Percentiles rank a stretch among this genome's conserved stretches.
phyloP scores from a whole-genome alignment of 2,888 invertebrate genomes.

The Craniophora ligustri region DNA sequence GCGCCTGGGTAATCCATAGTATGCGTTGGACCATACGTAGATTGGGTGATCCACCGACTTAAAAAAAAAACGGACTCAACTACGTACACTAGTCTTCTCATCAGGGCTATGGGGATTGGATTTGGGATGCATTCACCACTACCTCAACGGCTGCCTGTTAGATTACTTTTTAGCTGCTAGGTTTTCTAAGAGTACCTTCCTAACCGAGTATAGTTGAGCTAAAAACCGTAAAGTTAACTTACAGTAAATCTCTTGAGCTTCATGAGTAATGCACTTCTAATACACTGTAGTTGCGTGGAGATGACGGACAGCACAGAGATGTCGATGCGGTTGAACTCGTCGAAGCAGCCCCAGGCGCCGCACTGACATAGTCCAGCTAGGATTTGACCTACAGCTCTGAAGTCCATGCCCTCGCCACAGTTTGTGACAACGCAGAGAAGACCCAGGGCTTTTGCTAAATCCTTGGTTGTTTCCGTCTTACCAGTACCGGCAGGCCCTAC shows the following conservation, averaged over 20 bases:
- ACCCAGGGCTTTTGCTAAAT: constrained; percentile 96
- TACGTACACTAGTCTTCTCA: too few species aligned
- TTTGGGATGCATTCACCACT: too few species aligned
- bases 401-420: constrained; percentile 98
- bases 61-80: too few species aligned
- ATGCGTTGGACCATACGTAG: too few species aligned
- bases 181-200: too few species aligned
- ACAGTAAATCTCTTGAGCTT: constrained; percentile 93
- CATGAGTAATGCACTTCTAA: constrained; percentile 94
- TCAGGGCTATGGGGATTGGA: too few species aligned
- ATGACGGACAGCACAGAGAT: constrained; percentile 97
- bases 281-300: constrained; percentile 96
- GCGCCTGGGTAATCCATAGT: too few species aligned
- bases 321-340: constrained; percentile 98
- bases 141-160: too few species aligned
- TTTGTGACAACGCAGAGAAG: constrained; percentile 95
- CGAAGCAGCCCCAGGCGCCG: constrained; percentile 99
- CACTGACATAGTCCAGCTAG: constrained; percentile 94
- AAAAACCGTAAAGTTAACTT: constrained; percentile 37
- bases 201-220: too few species aligned
- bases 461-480: constrained; percentile 97
- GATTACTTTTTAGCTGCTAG: too few species aligned
- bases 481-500: constrained; percentile 94
- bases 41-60: too few species aligned
- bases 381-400: constrained; percentile 91